These are phyloP conservation scores for Cassiopea xamachana DNA, from an alignment of 30 jellyfish, hydroid and myxozoan genomes.

Conservation along the genomic window DNA sequence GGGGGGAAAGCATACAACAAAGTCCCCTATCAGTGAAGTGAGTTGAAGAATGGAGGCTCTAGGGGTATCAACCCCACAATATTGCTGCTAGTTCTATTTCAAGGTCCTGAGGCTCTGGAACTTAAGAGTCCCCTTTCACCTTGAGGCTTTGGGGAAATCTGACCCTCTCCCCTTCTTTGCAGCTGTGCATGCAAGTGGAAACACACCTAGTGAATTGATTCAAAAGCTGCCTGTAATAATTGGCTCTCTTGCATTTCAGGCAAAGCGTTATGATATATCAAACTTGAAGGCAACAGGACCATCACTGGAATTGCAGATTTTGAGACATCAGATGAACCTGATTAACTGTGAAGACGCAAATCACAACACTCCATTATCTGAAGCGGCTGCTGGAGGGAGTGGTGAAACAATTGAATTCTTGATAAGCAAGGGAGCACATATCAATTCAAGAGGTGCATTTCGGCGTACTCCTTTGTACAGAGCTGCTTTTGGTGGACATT, in stretches of 20 bases:
- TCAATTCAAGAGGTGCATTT: constrained; percentile 82
- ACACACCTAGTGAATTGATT: no score
- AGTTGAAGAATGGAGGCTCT: no score
- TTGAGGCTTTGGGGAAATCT: no score
- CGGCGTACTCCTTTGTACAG: constrained; percentile 87
- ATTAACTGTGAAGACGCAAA: constrained; percentile 90
- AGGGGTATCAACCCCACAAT: no score
- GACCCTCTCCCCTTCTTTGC: no score
- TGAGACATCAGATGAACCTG: constrained; percentile 50
- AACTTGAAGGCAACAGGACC: constrained; percentile 39
- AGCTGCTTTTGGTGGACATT: constrained; percentile 93
- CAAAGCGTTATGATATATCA: constrained; percentile 37
- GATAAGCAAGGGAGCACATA: constrained; percentile 76
- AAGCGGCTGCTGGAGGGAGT: constrained; percentile 91
- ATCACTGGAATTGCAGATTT: constrained; percentile 36
- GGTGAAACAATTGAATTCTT: constrained; percentile 71
- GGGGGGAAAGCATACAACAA: no score
- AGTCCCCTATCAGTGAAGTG: no score
- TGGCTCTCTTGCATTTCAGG: constrained; percentile 4
- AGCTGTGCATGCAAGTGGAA: no score
- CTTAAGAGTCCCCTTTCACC: no score
- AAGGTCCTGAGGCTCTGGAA: no score
- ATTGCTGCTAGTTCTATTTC: no score
- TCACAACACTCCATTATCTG: constrained; percentile 84
- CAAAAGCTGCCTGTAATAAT: no score